Percentiles rank a stretch among this genome's conserved stretches.
Evolutionary conservation across 2,113 vertebrate genomes (phyloP).

Genomic region (Ochotona princeps): DNA sequence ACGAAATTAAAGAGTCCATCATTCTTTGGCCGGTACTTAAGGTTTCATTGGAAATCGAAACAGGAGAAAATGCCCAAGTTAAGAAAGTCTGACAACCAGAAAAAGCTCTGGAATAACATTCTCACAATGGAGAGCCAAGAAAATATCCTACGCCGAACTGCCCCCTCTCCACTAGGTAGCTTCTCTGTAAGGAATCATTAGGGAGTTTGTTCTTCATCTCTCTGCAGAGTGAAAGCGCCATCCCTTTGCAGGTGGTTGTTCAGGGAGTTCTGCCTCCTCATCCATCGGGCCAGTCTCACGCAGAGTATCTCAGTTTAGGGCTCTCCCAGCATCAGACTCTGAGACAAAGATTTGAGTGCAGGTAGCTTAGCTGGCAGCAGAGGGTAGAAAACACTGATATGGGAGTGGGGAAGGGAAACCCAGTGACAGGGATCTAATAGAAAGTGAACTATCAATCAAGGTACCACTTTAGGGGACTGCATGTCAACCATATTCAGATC

Average conservation of each 20-base stretch:
- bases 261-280: not conserved
- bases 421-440: not conserved
- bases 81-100: not conserved
- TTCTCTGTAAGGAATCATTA: not conserved
- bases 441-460: not conserved
- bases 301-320: not conserved
- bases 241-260: not conserved
- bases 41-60: slow-evolving; percentile 36
- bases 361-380: not conserved
- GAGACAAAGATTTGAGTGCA: not conserved
- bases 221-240: no score
- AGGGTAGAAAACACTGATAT: not conserved
- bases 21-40: not conserved
- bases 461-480: not conserved
- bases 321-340: not conserved
- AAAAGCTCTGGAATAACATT: slow-evolving; percentile 22
- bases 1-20: not conserved
- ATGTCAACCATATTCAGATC: not conserved
- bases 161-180: not conserved
- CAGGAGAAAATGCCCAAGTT: not conserved
- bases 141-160: not conserved
- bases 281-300: not conserved
- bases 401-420: not conserved
- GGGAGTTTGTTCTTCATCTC: not conserved
- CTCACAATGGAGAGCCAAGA: not conserved